phyloP scores from a whole-genome alignment of 2,888 invertebrate species.

The Aelia acuminata region DNA sequence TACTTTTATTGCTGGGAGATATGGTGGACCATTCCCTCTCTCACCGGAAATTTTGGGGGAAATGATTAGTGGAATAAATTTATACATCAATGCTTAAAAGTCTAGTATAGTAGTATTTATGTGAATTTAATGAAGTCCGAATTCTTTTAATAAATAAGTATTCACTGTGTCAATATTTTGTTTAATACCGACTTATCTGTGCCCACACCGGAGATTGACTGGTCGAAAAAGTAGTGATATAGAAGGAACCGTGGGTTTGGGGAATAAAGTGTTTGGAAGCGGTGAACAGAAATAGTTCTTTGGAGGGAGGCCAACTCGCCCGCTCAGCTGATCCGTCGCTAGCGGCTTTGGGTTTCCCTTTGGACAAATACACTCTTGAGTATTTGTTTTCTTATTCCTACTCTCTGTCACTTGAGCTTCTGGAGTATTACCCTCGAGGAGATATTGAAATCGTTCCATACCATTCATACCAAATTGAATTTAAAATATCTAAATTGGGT shows the following conservation, averaged over 20 bases:
- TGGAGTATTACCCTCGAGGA: background rate
- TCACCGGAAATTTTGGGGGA: too few relatives aligned
- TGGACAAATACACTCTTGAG: slow-evolving; percentile 9
- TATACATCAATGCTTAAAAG: too few relatives aligned
- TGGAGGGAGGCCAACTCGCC: background rate
- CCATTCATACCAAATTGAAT: too few relatives aligned
- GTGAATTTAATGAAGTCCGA: too few relatives aligned
- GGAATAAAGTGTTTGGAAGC: slow-evolving; percentile 25
- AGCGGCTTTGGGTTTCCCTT: background rate
- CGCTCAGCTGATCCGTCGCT: slow-evolving; percentile 43
- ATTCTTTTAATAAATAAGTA: too few relatives aligned
- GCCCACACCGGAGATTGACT: background rate
- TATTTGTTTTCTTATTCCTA: background rate
- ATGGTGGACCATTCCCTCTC: too few relatives aligned
- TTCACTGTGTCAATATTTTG: too few relatives aligned
- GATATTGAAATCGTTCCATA: background rate
- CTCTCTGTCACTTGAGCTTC: background rate
- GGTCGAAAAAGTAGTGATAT: background rate
- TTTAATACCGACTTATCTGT: too few relatives aligned
- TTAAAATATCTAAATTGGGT: too few relatives aligned
- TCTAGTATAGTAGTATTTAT: too few relatives aligned
- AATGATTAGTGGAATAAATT: too few relatives aligned
- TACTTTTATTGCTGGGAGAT: too few relatives aligned
- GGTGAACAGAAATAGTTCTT: background rate
- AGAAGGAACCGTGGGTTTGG: background rate